Conservation (phyloP, 2,113 vertebrate genomes). For the Pitta sordida region DNA sequence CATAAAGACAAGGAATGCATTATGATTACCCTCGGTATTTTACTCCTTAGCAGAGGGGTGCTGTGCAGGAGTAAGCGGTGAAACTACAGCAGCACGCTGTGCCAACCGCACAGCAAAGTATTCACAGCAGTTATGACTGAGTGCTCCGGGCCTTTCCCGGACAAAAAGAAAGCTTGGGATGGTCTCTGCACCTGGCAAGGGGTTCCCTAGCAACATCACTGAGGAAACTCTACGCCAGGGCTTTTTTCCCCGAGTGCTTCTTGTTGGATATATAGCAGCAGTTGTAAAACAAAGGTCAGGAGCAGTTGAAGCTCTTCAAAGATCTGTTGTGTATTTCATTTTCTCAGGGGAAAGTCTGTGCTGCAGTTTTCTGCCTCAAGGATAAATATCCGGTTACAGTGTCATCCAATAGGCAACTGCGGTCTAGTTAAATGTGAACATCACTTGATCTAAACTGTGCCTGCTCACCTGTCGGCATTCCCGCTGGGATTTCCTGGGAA, state of each 20-base stretch:
- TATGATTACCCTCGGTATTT: not conserved
- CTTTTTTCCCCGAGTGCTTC: slow-evolving; percentile 19
- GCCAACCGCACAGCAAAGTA: not conserved
- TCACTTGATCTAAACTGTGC: not conserved
- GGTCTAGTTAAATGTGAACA: not conserved
- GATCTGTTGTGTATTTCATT: not conserved
- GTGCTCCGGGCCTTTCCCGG: not conserved
- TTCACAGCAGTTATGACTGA: not conserved
- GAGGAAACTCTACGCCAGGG: slow-evolving; percentile 21
- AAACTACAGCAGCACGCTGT: not conserved
- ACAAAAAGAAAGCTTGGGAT: slow-evolving; percentile 3
- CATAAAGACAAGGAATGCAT: not conserved
- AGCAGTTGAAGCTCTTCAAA: slow-evolving; percentile 27
- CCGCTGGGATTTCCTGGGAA: not conserved
- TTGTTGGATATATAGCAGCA: slow-evolving; percentile 14
- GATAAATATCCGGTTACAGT: not conserved
- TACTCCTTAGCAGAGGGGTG: not conserved
- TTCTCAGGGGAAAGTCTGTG: not conserved
- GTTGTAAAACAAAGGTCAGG: slow-evolving; percentile 61
- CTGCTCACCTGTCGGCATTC: not conserved
- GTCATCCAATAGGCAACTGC: not conserved
- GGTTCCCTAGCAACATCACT: slow-evolving; percentile 50
- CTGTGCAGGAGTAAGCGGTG: not conserved
- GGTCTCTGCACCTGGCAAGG: slow-evolving; percentile 54
- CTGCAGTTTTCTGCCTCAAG: not conserved